Evolutionary conservation across 2,797 vertebrate genomes (phyloP).

Genomic region (Poeciliopsis paucimaculata): DNA sequence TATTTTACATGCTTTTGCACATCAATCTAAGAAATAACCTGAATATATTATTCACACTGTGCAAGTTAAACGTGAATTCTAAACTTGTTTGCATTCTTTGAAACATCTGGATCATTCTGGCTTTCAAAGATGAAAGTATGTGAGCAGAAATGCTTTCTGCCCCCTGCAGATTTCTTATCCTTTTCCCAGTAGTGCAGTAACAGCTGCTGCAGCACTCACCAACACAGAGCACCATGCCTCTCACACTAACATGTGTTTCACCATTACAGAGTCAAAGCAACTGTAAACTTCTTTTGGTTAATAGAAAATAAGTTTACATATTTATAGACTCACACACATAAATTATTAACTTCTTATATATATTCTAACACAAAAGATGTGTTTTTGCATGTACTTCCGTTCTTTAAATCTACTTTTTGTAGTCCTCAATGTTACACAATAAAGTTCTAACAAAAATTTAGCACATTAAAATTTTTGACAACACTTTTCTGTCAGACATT

Average conservation of each 20-base stretch:
- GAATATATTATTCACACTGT: background rate
- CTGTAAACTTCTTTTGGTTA: background rate
- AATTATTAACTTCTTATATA: background rate
- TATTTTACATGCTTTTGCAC: background rate
- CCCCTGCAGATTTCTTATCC: conserved; percentile 38
- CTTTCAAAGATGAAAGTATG: conserved; percentile 45
- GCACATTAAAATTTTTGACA: background rate
- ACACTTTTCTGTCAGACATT: background rate
- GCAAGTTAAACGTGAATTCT: background rate
- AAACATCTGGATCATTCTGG: conserved; percentile 32
- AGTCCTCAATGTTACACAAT: background rate
- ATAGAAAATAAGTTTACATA: background rate
- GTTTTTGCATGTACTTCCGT: background rate
- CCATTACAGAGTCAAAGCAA: background rate
- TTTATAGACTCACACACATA: background rate
- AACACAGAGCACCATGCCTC: conserved; percentile 27
- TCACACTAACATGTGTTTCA: conserved; percentile 13
- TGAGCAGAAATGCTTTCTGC: conserved; percentile 10
- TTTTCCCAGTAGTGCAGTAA: conserved; percentile 41
- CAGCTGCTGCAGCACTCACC: conserved; percentile 67
- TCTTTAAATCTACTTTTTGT: background rate
- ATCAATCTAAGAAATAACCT: background rate
- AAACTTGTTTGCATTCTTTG: background rate
- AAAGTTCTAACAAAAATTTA: background rate
- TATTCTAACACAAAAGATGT: background rate